Conservation (phyloP, 2,888 invertebrate species). For the Agapostemon virescens region DNA sequence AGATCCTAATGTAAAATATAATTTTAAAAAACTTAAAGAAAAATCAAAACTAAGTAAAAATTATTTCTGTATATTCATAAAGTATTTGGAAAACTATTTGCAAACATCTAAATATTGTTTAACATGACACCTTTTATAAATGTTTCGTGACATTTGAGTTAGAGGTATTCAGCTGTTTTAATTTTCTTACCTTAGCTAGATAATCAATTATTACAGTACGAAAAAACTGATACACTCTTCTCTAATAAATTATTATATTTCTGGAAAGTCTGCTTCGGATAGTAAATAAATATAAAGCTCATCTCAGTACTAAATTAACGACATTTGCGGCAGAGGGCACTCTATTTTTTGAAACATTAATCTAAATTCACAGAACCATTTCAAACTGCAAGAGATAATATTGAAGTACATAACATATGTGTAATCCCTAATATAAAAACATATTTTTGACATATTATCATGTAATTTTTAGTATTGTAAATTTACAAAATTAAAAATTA, state of each 20-base stretch:
- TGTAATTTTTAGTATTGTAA: not conserved
- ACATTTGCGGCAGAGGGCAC: slow-evolving; percentile 42
- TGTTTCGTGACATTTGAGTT: not conserved
- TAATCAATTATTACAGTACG: slow-evolving; percentile 11
- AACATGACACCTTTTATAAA: slow-evolving; percentile 34
- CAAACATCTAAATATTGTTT: slow-evolving; percentile 19
- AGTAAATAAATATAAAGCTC: slow-evolving; percentile 68
- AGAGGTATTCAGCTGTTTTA: not conserved
- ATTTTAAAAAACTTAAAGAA: not conserved
- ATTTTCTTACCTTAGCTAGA: slow-evolving; percentile 26
- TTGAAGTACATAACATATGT: not conserved
- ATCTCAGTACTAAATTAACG: slow-evolving; percentile 35
- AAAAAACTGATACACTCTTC: slow-evolving; percentile 21
- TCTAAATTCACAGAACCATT: slow-evolving; percentile 29
- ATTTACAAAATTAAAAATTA: not conserved
- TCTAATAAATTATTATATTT: slow-evolving; percentile 38
- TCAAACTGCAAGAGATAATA: not conserved
- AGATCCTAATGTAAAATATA: not conserved
- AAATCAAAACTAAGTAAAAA: not conserved
- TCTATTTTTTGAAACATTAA: slow-evolving; percentile 24
- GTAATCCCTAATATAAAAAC: not conserved
- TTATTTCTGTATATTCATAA: not conserved
- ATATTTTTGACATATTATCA: not conserved
- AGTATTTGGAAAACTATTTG: not conserved
- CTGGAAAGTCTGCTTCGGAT: slow-evolving; percentile 39